These are phyloP conservation scores for Microtus pennsylvanicus DNA, from an alignment of 2,113 vertebrate genomes.

Conservation along the genomic window DNA sequence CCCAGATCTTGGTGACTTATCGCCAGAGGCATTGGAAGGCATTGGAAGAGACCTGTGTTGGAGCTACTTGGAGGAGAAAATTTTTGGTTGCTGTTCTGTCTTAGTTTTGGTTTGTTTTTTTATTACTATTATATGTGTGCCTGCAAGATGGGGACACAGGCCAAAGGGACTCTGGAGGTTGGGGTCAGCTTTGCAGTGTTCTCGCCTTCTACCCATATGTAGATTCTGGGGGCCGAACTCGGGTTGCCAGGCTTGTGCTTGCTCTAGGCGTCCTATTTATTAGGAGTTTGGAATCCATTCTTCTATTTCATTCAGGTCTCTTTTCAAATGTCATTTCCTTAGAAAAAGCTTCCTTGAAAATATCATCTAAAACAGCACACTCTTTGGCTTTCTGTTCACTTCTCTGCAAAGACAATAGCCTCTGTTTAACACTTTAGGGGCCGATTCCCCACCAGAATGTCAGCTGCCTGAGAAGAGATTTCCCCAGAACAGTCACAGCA, in stretches of 20 bases:
- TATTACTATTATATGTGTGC: background rate
- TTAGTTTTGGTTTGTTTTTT: background rate
- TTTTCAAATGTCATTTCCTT: slow-evolving; percentile 40
- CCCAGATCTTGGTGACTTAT: background rate
- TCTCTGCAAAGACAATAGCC: background rate
- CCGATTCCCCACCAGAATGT: background rate
- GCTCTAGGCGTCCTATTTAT: background rate
- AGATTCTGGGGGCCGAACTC: background rate
- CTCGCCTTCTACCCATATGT: background rate
- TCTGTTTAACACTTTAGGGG: background rate
- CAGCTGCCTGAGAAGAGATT: background rate
- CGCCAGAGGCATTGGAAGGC: background rate
- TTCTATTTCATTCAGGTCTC: slow-evolving; percentile 31
- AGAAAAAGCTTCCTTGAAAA: slow-evolving; percentile 35
- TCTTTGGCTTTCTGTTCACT: background rate
- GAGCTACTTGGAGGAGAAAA: background rate
- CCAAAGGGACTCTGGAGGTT: background rate
- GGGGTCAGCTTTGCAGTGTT: background rate
- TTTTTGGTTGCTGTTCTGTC: background rate
- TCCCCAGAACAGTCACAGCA: background rate
- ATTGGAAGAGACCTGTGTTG: background rate
- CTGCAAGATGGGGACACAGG: background rate
- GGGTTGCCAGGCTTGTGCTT: background rate
- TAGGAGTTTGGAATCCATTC: slow-evolving; percentile 12
- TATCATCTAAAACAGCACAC: background rate